These are phyloP conservation scores for Ianthella basta DNA, from an alignment of 37 sponge, comb jelly and placozoan species.

Conservation along the genomic window DNA sequence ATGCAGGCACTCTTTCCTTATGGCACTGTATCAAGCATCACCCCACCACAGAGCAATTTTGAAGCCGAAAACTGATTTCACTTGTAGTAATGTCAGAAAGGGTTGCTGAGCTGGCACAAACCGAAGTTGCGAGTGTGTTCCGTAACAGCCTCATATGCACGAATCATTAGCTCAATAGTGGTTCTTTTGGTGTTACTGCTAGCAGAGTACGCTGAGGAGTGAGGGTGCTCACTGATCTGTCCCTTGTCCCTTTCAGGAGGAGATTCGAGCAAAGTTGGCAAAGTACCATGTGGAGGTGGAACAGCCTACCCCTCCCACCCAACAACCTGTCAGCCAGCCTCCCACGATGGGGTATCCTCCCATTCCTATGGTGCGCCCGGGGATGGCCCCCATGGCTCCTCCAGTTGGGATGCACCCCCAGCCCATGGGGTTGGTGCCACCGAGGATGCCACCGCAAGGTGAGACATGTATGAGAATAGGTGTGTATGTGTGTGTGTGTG, in stretches of 20 bases:
- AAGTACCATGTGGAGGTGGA: constrained; percentile 7
- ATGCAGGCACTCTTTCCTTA: too few relatives aligned
- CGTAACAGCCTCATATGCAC: too few relatives aligned
- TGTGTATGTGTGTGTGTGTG: background rate
- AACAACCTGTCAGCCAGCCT: background rate
- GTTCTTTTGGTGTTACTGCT: constrained; percentile 50
- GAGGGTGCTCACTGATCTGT: background rate
- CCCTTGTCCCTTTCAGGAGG: constrained; percentile 10
- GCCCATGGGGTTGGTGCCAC: background rate
- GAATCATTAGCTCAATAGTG: too few relatives aligned
- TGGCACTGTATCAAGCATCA: too few relatives aligned
- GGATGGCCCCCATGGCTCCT: constrained; percentile 45
- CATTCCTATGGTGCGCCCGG: constrained; percentile 51
- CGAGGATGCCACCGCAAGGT: too few relatives aligned
- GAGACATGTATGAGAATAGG: background rate
- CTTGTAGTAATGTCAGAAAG: too few relatives aligned
- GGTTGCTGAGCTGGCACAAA: too few relatives aligned
- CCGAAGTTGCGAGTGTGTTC: too few relatives aligned
- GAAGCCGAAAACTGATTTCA: too few relatives aligned
- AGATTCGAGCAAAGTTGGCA: constrained; percentile 28
- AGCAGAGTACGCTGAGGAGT: constrained; percentile 15
- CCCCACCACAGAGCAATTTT: too few relatives aligned
- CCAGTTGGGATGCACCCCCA: background rate
- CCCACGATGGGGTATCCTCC: background rate
- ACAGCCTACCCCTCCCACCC: constrained; percentile 2